phyloP scores from a whole-genome alignment of 1,140 invertebrate genomes.

The Lasioglossum albipes region DNA sequence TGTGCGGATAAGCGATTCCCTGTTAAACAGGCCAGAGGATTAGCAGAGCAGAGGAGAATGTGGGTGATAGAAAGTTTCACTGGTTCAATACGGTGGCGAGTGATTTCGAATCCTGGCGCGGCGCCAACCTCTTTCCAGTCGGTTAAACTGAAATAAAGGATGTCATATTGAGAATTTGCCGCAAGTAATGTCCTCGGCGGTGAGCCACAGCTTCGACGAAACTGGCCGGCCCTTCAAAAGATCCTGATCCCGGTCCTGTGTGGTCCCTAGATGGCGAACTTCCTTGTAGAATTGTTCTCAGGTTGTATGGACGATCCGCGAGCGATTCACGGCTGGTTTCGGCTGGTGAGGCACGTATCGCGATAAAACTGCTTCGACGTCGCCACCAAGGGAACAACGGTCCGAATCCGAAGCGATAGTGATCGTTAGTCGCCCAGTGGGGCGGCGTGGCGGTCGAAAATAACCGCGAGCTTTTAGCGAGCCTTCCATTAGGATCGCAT shows the following conservation, averaged over 20 bases:
- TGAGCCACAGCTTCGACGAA: conserved; percentile 7
- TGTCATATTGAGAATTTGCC: conserved; percentile 69
- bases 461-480: conserved; percentile 58
- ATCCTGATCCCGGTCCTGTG: neutral
- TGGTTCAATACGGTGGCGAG: conserved; percentile 69
- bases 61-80: conserved; percentile 67
- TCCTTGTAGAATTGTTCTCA: too few relatives aligned
- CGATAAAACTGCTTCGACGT: conserved; percentile 56
- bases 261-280: too few relatives aligned
- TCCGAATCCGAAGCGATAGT: neutral
- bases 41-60: conserved; percentile 26
- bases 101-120: conserved; percentile 67
- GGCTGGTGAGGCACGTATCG: too few relatives aligned
- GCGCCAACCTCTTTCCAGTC: conserved; percentile 63
- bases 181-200: conserved; percentile 51
- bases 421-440: too few relatives aligned
- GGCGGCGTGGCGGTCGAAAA: conserved; percentile 48
- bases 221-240: neutral
- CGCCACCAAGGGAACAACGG: conserved; percentile 41
- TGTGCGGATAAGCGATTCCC: conserved; percentile 10
- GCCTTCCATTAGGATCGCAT: conserved; percentile 50
- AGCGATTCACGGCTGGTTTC: too few relatives aligned
- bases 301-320: too few relatives aligned
- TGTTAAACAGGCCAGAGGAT: conserved; percentile 47
- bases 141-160: conserved; percentile 72